Base-by-base conservation (phyloP, 2,113 vertebrate species). In the Neopipo cinnamomea region DNA sequence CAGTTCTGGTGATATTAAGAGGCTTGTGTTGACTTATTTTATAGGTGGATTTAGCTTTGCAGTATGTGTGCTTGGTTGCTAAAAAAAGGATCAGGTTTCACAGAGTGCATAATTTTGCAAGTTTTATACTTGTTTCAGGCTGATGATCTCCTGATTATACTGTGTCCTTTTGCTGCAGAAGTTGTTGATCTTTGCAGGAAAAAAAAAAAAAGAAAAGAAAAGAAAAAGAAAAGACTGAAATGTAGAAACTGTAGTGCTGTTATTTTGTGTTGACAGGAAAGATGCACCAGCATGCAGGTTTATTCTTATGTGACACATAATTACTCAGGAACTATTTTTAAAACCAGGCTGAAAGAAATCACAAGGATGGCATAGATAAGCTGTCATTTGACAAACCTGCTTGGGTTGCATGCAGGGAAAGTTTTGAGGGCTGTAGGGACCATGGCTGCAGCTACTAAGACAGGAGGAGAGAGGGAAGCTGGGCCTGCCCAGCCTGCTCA, bases 251-350 rank as follows among this genome's bases (percentile, higher is more conserved):
- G 15, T 74, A 59, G 62, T 61, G 70, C 70, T 90, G 61, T 75
- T 94, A 71, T 65, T 94, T 88, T 63, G 56, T 16, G 37, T 74
- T 94, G 86, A 88, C 67, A 73, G 67, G 52, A 94, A 92, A 95
- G 95, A 82, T 95, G 55, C 85, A 78, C 53, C 35, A 74, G 71
- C 39, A 77, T 58, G 92, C 63, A 91, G 75, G 83, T 95, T 96
- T 96, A 91, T 88, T 96, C 92, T 85, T 94, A 82, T 53, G 67
- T 73, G 55, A 79, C 63, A 82, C 17, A 24, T 77, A 92, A 93
- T 96, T 89, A 84, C 86, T 92, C 41, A 67, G 75, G 71, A 89
- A 65, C 85, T 83, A 85, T 96, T 95, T 95, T 95, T 87, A 88
- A 95, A 93, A 84, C 50, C 4, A 1, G 14, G 58, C 58, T 93